phyloP scores from a whole-genome alignment of 2,797 vertebrate genomes.

The Hipposideros larvatus region DNA sequence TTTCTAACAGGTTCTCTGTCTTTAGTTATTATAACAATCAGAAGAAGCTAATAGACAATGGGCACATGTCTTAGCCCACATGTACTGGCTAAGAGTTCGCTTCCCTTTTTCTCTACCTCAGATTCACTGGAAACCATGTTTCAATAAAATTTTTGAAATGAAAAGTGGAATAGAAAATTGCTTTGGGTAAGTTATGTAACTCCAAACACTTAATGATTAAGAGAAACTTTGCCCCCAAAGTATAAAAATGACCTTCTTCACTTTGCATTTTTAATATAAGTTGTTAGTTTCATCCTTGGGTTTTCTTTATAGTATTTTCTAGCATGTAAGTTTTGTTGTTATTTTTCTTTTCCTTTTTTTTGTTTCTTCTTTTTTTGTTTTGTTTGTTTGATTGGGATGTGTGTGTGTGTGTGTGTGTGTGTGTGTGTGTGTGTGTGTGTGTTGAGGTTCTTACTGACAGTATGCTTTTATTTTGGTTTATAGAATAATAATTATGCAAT shows the following conservation, averaged over 20 bases:
- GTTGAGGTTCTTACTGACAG: background rate
- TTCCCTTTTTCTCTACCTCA: background rate
- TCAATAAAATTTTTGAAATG: background rate
- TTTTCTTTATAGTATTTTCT: background rate
- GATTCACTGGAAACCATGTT: background rate
- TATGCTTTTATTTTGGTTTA: background rate
- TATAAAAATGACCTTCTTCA: slow-evolving; percentile 54
- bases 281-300: background rate
- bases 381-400: too few species aligned
- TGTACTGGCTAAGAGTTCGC: background rate
- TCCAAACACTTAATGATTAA: background rate
- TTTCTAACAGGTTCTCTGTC: background rate
- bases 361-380: too few species aligned
- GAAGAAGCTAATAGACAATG: background rate
- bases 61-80: background rate
- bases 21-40: background rate
- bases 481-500: background rate
- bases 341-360: too few species aligned
- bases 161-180: background rate
- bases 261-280: slow-evolving; percentile 23
- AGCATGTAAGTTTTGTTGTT: background rate
- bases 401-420: too few species aligned
- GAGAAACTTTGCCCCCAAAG: background rate
- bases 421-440: too few species aligned
- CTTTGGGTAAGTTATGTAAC: background rate